A percentile compares a stretch with the other conserved stretches of the same genome.
These are phyloP conservation scores for Nudaria mundana DNA, from an alignment of 2,888 invertebrate genomes.

Conservation along the genomic window DNA sequence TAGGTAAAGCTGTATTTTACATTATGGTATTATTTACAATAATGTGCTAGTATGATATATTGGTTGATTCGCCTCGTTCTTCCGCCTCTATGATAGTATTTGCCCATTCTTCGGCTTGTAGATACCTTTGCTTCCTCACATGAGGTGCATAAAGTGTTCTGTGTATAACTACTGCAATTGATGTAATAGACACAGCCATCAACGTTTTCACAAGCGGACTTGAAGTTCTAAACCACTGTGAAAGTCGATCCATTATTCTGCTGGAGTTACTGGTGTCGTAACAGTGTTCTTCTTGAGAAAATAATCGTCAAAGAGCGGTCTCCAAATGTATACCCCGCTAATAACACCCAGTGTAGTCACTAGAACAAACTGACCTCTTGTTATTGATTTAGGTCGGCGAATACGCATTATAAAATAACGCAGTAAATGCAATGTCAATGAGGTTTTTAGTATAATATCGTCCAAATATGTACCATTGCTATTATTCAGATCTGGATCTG, in stretches of 20 bases:
- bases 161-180: slow-evolving; percentile 45
- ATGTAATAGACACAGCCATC: slow-evolving; percentile 63
- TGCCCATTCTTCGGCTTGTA: slow-evolving; percentile 62
- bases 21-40: slow-evolving; percentile 22
- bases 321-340: slow-evolving; percentile 77
- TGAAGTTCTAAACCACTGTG: slow-evolving; percentile 45
- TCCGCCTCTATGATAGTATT: slow-evolving; percentile 60
- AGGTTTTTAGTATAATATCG: too few relatives aligned
- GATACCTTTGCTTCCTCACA: slow-evolving; percentile 40
- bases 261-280: slow-evolving; percentile 23
- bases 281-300: slow-evolving; percentile 31
- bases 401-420: slow-evolving; percentile 59
- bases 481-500: too few relatives aligned
- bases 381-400: slow-evolving; percentile 59
- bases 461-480: too few relatives aligned
- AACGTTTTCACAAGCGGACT: slow-evolving; percentile 57
- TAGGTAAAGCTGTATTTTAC: slow-evolving; percentile 6
- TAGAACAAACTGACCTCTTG: slow-evolving; percentile 61
- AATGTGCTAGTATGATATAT: slow-evolving; percentile 37
- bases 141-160: slow-evolving; percentile 53
- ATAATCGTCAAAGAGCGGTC: slow-evolving; percentile 61
- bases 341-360: slow-evolving; percentile 64
- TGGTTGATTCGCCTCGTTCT: slow-evolving; percentile 43
- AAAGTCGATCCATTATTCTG: slow-evolving; percentile 45
- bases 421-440: background rate